phyloP scores from a whole-genome alignment of 2,888 invertebrate species.

The Drosophila ustulata region DNA sequence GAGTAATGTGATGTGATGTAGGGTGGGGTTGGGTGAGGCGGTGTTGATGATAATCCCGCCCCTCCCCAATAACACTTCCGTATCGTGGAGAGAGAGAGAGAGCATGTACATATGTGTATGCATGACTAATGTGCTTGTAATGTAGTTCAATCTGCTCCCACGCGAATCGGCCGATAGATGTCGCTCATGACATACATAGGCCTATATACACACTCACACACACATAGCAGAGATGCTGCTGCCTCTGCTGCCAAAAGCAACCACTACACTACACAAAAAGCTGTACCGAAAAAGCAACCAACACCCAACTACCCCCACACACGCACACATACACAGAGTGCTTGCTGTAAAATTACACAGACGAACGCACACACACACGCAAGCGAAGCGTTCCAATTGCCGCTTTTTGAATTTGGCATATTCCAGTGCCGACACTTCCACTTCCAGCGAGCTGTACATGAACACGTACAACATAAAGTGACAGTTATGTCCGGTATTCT shows the following conservation, averaged over 20 bases:
- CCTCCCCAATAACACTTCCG: constrained; percentile 29
- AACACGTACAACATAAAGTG: constrained; percentile 55
- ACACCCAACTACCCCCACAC: constrained; percentile 75
- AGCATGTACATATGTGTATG: constrained; percentile 23
- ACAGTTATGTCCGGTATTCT: constrained; percentile 71
- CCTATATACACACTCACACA: constrained; percentile 37
- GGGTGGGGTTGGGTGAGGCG: constrained; percentile 20
- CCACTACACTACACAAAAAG: constrained; percentile 60
- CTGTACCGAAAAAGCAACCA: constrained; percentile 72
- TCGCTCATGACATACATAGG: constrained; percentile 78
- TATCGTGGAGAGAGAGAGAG: not conserved
- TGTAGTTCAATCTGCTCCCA: constrained; percentile 70
- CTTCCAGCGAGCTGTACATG: constrained; percentile 60
- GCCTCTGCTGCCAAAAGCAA: constrained; percentile 52
- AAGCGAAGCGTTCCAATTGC: constrained; percentile 68
- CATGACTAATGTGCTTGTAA: constrained; percentile 67
- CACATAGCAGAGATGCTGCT: constrained; percentile 52
- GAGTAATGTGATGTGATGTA: constrained; percentile 52
- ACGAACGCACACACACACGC: constrained; percentile 59
- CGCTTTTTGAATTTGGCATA: constrained; percentile 75
- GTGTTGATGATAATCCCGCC: constrained; percentile 25
- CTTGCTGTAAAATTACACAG: constrained; percentile 54
- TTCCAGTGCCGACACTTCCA: constrained; percentile 55
- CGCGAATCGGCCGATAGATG: constrained; percentile 64
- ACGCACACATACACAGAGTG: constrained; percentile 21